These are phyloP conservation scores for Pyrgilauda ruficollis DNA, from an alignment of 2,113 vertebrate species.

Conservation along the genomic window DNA sequence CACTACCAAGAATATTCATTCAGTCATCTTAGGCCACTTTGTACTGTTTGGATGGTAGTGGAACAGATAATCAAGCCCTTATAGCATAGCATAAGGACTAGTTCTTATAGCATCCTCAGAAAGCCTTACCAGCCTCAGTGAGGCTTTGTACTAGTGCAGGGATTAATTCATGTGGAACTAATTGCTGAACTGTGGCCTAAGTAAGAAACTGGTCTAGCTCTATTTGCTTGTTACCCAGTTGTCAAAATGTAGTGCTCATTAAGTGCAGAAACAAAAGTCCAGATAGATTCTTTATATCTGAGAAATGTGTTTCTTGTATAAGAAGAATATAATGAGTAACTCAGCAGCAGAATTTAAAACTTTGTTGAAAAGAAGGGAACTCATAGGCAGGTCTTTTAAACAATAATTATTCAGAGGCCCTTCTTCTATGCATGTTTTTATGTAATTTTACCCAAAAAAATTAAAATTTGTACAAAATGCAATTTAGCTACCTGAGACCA, in stretches of 20 bases:
- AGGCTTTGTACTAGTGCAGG: conserved; percentile 25
- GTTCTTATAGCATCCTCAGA: conserved; percentile 26
- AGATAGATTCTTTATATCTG: conserved; percentile 55
- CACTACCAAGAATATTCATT: background rate
- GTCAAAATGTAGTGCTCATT: conserved; percentile 54
- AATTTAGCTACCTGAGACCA: background rate
- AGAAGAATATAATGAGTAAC: background rate
- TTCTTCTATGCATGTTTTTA: background rate
- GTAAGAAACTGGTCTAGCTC: background rate
- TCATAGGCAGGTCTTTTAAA: background rate
- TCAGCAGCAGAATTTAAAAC: background rate
- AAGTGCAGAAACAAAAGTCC: conserved; percentile 40
- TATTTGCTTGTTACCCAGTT: conserved; percentile 38
- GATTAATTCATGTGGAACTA: conserved; percentile 34
- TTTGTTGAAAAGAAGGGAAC: background rate
- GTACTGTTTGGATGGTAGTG: background rate
- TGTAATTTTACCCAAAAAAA: background rate
- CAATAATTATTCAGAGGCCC: background rate
- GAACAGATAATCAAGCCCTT: background rate
- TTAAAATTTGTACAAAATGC: background rate
- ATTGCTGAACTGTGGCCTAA: conserved; percentile 30
- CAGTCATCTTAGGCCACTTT: background rate
- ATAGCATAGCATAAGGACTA: background rate
- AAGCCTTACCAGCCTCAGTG: background rate
- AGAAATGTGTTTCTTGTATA: conserved; percentile 10